Conservation (phyloP, 2,797 vertebrate species). For the Adrianichthys oophorus region DNA sequence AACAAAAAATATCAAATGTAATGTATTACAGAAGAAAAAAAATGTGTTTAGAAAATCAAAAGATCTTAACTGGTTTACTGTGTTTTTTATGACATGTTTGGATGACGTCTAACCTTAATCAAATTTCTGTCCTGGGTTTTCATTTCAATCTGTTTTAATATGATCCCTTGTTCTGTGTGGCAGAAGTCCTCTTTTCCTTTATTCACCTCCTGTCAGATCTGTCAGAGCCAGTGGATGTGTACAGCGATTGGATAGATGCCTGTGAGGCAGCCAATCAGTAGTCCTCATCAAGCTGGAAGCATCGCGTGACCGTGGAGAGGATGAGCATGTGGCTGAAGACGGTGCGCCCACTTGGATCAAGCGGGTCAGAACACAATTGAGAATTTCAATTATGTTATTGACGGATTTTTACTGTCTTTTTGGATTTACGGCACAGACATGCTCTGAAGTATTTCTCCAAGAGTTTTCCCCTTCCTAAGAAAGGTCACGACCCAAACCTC, state of each 20-base stretch:
- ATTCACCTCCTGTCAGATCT: conserved; percentile 80
- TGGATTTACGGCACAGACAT: neutral
- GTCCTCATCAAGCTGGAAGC: conserved; percentile 36
- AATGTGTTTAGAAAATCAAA: neutral
- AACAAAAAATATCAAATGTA: too few species aligned
- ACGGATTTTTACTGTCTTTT: conserved; percentile 19
- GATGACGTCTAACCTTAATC: neutral
- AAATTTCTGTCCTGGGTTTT: neutral
- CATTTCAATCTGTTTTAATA: neutral
- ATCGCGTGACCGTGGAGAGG: conserved; percentile 16
- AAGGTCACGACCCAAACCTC: conserved; percentile 9
- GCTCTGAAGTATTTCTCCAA: neutral
- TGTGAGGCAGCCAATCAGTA: conserved; percentile 96
- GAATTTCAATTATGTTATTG: conserved; percentile 2
- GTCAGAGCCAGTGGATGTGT: conserved; percentile 92
- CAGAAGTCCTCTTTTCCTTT: conserved; percentile 63
- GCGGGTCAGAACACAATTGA: conserved; percentile 11
- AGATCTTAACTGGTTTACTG: neutral
- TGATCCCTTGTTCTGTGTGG: neutral
- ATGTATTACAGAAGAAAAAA: too few species aligned
- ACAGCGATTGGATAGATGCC: conserved; percentile 96
- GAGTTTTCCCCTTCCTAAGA: conserved; percentile 2
- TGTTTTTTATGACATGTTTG: neutral
- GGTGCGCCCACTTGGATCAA: conserved; percentile 9
- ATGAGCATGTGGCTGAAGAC: conserved; percentile 2